Base-by-base conservation (phyloP, 2,888 invertebrate species). In the Tinea trinotella region DNA sequence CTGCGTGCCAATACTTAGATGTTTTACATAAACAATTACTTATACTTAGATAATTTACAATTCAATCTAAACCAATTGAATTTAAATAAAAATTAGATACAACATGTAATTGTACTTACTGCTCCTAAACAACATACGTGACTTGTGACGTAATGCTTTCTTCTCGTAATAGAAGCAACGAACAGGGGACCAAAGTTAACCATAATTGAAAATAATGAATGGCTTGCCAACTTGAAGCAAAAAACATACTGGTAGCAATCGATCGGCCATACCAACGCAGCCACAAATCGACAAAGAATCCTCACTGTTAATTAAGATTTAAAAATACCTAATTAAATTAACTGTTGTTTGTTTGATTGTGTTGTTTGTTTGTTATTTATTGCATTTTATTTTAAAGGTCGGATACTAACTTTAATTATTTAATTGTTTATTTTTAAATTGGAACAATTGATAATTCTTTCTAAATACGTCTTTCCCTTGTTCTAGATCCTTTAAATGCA, bases 301-400 rank as follows among this genome's bases (percentile, higher is more conserved):
- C 50, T 50, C 24, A 19, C 12, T 15, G 17, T 50, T 50, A 50
- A 50, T 50, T 50, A 50, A 50, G 50, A 22, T 24, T 50, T 50
- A 50, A 50, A 50, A 50, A 50, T 50, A 18, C 50, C 50, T 50
- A 24, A 50, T 50, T 50, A 24, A 50, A 46, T 46, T 46, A 44
- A 17, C 46, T 46, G 40, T 13, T 40, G 40, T n/a, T 1, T 40
- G 13, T 40, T 15, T 40, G 40, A 40, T 15, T 40, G 40, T 7
- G 40, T 15, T 15, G 40, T 48, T 48, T n/a, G 6, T 48, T 6
- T 18, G 48, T 18, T 12, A n/a, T 40, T 18, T 48, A 48, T 48
- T 48, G 48, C 17, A 3, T 46, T 12, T 46, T 9, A 46, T 17
- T 3, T 46, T 15, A 46, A 46, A 46, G 48, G 19, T 48, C 48